phyloP scores from a whole-genome alignment of 2,113 vertebrate species.

The Xiphophorus hellerii region DNA sequence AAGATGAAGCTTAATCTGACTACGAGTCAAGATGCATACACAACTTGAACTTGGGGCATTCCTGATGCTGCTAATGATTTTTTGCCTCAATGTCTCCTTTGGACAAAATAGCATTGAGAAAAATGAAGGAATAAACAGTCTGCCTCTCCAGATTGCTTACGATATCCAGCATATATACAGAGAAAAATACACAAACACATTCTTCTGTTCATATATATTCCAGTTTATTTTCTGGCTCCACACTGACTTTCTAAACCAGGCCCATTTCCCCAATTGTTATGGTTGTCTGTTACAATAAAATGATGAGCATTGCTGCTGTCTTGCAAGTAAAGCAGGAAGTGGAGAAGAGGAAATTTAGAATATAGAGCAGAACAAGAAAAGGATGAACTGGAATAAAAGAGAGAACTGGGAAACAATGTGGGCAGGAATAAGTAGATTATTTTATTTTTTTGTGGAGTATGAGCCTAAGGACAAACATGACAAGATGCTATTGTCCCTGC shows the following conservation, averaged over 20 bases:
- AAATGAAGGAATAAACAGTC: conserved; percentile 33
- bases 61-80: conserved; percentile 6
- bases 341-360: conserved; percentile 41
- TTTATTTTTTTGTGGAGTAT: too few species aligned
- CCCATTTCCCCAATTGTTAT: conserved; percentile 65
- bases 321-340: conserved; percentile 58
- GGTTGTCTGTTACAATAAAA: conserved; percentile 67
- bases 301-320: conserved; percentile 54
- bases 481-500: too few species aligned
- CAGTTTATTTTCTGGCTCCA: conserved; percentile 47
- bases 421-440: not conserved
- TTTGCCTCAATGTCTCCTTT: conserved; percentile 6
- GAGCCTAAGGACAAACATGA: too few species aligned
- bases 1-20: not conserved
- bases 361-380: conserved; percentile 53
- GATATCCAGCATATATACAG: conserved; percentile 42
- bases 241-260: conserved; percentile 57
- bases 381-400: not conserved
- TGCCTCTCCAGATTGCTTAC: conserved; percentile 44
- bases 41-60: not conserved
- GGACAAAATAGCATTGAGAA: conserved; percentile 21
- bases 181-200: conserved; percentile 43
- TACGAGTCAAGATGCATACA: not conserved
- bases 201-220: conserved; percentile 18
- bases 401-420: not conserved